Conservation (phyloP, 2,888 invertebrate genomes). For the Ophion slaviceki region DNA sequence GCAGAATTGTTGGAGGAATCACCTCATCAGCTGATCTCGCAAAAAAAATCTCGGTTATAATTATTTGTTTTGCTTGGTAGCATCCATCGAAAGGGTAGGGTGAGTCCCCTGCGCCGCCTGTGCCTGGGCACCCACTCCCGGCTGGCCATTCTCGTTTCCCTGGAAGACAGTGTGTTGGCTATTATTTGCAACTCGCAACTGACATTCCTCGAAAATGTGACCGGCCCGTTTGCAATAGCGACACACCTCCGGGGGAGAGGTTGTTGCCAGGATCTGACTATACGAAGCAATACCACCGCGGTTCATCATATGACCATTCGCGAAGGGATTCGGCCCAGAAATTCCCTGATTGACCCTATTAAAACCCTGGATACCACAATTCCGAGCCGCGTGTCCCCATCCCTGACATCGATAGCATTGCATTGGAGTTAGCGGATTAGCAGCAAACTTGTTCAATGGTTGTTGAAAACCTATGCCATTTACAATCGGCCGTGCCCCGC, state of each 20-base stretch:
- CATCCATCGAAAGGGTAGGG: constrained; percentile 1
- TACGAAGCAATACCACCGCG: not conserved
- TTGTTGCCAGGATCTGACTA: not conserved
- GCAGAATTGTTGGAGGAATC: not conserved
- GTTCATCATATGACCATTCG: not conserved
- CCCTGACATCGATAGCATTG: too few relatives aligned
- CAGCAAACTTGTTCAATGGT: too few relatives aligned
- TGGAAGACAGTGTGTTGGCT: not conserved
- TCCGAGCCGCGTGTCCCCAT: not conserved
- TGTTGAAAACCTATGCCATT: too few relatives aligned
- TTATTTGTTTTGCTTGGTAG: not conserved
- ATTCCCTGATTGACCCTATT: not conserved
- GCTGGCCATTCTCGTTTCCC: constrained; percentile 10
- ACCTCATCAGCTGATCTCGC: not conserved
- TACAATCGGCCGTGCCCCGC: too few relatives aligned
- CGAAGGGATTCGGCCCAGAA: not conserved
- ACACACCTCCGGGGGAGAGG: not conserved
- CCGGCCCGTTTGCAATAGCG: not conserved
- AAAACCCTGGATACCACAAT: not conserved
- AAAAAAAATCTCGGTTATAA: constrained; percentile 1
- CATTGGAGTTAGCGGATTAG: too few relatives aligned
- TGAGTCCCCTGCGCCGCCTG: not conserved
- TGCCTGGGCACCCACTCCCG: not conserved
- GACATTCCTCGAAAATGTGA: too few relatives aligned
- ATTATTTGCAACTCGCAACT: too few relatives aligned